These are phyloP conservation scores for Drymodes brunneopygia DNA, from an alignment of 2,113 vertebrate species.

Conservation along the genomic window DNA sequence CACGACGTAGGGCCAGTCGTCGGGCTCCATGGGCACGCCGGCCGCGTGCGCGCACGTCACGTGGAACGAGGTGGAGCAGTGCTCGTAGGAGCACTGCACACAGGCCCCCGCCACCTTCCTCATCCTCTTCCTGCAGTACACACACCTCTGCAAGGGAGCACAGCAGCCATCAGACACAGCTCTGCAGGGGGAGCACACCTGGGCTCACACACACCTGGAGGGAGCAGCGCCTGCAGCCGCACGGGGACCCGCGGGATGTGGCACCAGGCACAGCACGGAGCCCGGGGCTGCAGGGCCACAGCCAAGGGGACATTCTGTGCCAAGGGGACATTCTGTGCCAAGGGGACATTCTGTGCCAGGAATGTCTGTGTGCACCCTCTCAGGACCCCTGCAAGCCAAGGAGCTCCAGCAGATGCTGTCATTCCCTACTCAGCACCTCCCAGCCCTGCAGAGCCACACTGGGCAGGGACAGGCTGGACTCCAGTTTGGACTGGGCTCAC, in stretches of 20 bases:
- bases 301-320: not conserved
- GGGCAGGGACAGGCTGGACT: not conserved
- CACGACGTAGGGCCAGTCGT: constrained; percentile 94
- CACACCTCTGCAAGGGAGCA: constrained; percentile 79
- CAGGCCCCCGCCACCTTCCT: constrained; percentile 84
- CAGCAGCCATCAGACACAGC: not conserved
- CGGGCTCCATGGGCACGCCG: constrained; percentile 87
- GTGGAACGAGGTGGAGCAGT: constrained; percentile 95
- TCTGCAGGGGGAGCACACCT: not conserved
- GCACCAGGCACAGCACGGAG: fast-evolving
- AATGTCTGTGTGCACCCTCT: fast-evolving
- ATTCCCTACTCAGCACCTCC: fast-evolving
- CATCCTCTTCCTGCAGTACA: constrained; percentile 85
- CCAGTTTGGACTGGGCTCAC: not conserved
- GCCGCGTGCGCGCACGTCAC: constrained; percentile 93
- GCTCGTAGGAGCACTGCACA: constrained; percentile 90
- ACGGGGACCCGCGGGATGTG: fast-evolving
- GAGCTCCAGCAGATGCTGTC: fast-evolving
- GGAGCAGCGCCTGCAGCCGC: not conserved
- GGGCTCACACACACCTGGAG: no score
- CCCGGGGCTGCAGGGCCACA: fast-evolving
- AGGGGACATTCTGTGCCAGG: not conserved
- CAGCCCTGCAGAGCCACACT: not conserved
- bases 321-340: not conserved
- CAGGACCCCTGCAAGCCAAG: not conserved